A percentile compares a stretch with the other conserved stretches of the same genome.
Conservation (phyloP, 2,888 invertebrate genomes). For the Drosophila multiciliata region DNA sequence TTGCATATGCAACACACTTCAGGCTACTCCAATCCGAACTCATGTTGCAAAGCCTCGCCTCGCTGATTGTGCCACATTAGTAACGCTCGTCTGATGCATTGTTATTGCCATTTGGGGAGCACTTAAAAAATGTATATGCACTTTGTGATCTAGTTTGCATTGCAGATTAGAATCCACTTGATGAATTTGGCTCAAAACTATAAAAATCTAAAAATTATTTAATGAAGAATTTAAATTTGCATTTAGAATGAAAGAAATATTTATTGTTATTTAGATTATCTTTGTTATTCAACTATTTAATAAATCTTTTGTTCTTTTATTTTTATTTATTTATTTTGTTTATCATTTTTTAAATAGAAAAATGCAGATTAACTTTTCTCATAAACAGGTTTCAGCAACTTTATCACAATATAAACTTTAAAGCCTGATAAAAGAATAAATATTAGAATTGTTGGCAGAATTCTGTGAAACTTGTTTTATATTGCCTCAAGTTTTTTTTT, state of each 20-base stretch:
- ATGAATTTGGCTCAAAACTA: neutral
- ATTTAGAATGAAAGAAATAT: neutral
- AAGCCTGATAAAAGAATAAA: neutral
- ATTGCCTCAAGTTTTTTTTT: neutral
- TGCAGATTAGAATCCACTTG: neutral
- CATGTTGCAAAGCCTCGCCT: slow-evolving; percentile 37
- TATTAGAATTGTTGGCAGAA: slow-evolving; percentile 4
- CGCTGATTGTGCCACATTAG: slow-evolving; percentile 61
- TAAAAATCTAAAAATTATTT: neutral
- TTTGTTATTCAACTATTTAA: neutral
- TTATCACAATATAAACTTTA: neutral
- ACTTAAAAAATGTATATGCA: slow-evolving; percentile 1
- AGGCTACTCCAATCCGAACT: slow-evolving; percentile 13
- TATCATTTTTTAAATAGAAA: neutral
- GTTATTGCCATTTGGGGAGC: slow-evolving; percentile 17
- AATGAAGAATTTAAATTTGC: neutral
- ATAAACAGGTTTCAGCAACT: neutral
- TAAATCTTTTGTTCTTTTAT: neutral
- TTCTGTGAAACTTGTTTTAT: neutral
- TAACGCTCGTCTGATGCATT: slow-evolving; percentile 47
- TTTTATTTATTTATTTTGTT: neutral
- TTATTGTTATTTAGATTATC: neutral
- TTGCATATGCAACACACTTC: slow-evolving; percentile 28
- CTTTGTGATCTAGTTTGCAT: neutral
- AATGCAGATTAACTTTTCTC: neutral